Conservation (phyloP, 2,888 invertebrate genomes). For the Apodemia mormo region DNA sequence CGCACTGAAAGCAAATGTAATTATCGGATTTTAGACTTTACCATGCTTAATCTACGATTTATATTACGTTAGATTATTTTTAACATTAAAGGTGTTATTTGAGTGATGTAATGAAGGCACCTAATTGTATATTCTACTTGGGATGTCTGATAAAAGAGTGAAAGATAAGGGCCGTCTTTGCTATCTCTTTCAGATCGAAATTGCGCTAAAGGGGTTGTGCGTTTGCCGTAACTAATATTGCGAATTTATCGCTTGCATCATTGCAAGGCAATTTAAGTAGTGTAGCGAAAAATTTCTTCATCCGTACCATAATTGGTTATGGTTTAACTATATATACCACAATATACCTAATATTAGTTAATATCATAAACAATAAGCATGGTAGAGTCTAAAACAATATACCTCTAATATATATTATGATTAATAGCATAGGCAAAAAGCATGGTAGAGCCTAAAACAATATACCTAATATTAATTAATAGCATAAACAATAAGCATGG, state of each 20-base stretch:
- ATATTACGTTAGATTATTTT: conserved; percentile 31
- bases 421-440: too few species aligned
- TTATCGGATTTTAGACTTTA: conserved; percentile 39
- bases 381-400: too few species aligned
- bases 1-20: conserved; percentile 45
- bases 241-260: conserved; percentile 1
- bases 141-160: conserved; percentile 64
- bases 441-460: too few species aligned
- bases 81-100: conserved; percentile 73
- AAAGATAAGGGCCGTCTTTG: conserved; percentile 48
- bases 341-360: too few species aligned
- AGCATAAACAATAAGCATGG: too few species aligned
- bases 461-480: too few species aligned
- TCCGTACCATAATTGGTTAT: too few species aligned
- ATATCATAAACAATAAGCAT: too few species aligned
- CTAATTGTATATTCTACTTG: conserved; percentile 78
- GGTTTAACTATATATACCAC: too few species aligned
- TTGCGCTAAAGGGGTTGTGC: conserved; percentile 28
- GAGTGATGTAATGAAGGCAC: conserved; percentile 78
- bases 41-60: conserved; percentile 30
- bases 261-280: neutral
- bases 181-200: conserved; percentile 48
- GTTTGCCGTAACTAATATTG: conserved; percentile 8
- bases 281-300: too few species aligned
- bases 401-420: too few species aligned